These are phyloP conservation scores for Parasteatoda tepidariorum DNA, from an alignment of 1,140 invertebrate species.

Conservation along the genomic window DNA sequence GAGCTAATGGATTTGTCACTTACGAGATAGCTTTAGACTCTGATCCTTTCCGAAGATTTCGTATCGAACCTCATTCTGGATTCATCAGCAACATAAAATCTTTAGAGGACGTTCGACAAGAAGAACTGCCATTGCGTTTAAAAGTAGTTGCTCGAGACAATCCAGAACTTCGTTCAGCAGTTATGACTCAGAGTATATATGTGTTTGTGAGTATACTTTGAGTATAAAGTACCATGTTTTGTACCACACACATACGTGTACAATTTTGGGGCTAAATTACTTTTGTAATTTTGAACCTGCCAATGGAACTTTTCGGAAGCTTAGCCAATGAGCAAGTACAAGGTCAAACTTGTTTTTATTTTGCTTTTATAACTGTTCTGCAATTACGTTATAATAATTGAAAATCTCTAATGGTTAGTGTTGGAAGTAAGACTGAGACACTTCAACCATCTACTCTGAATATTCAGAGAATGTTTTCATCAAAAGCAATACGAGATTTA, in stretches of 20 bases:
- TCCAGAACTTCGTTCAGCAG: slow-evolving; percentile 68
- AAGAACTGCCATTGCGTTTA: slow-evolving; percentile 79
- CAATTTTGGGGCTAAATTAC: background rate
- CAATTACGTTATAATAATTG: too few relatives aligned
- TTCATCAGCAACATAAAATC: slow-evolving; percentile 79
- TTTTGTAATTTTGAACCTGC: background rate
- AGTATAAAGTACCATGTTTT: too few relatives aligned
- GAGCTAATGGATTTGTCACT: slow-evolving; percentile 80
- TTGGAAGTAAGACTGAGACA: too few relatives aligned
- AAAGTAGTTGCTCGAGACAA: slow-evolving; percentile 81
- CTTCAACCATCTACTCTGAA: too few relatives aligned
- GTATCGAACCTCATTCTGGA: slow-evolving; percentile 79
- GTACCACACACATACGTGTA: too few relatives aligned
- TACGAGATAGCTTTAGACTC: slow-evolving; percentile 77
- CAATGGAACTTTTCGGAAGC: too few relatives aligned
- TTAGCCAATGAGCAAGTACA: too few relatives aligned
- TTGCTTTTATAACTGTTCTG: too few relatives aligned
- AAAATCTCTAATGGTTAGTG: too few relatives aligned
- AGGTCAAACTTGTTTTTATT: too few relatives aligned
- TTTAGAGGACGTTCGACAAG: slow-evolving; percentile 76
- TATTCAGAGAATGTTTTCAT: too few relatives aligned
- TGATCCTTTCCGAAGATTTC: slow-evolving; percentile 77
- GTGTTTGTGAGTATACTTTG: slow-evolving; percentile 72
- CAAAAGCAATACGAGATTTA: too few relatives aligned
- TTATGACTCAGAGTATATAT: slow-evolving; percentile 69